Evolutionary conservation across 2,113 vertebrate genomes (phyloP), one percentile per base, ranked within the genome.

Genomic region (Cryptomyrus ogoouensis): DNA sequence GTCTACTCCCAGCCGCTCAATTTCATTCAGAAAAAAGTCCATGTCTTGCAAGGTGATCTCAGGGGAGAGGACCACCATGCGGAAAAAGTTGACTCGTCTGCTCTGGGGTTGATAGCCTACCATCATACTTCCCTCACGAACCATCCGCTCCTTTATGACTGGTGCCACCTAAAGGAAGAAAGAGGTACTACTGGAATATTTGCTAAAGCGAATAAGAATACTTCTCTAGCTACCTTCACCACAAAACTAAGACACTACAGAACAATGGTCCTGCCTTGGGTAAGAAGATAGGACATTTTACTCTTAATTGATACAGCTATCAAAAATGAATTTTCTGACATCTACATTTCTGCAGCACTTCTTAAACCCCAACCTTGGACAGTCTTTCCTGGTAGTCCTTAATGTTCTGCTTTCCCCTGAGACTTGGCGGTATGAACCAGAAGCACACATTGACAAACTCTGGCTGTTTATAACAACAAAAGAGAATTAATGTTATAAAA

Each of bases 391-490:
- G 91, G 91, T 97, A 98, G 91, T 96, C 94, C 0, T 91, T 88
- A 13, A 89, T 92, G 56, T 87, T 92, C 90, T 97, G 94, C 89
- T 95, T 91, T 9, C 91, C 96, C 83, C 94, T 94, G 47, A 97
- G 93, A 88, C 96, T 96, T 17, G 97, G 96, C 0, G 97, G 97
- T 88, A 97, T 93, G 39, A 96, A 98, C 97, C 97, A 98, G 94
- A 98, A 98, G 92, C 97, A 98, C 24, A 97, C 94, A 3, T 98
- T 98, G 91, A 97, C 92, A 92, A 96, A 98, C 88, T 97, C 96
- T 0, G 97, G 96, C 97, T 98, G 92, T 31, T 62, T 58, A 44
- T 50, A 44, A 58, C 24, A 89, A 58, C 19, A 89, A 15, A 49
- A 89, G 9, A 88, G 24, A 70, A 58, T 4, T 12, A 15, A 50